These are phyloP conservation scores for Dynastes hyllus DNA, from an alignment of 2,888 invertebrate genomes.

Conservation along the genomic window DNA sequence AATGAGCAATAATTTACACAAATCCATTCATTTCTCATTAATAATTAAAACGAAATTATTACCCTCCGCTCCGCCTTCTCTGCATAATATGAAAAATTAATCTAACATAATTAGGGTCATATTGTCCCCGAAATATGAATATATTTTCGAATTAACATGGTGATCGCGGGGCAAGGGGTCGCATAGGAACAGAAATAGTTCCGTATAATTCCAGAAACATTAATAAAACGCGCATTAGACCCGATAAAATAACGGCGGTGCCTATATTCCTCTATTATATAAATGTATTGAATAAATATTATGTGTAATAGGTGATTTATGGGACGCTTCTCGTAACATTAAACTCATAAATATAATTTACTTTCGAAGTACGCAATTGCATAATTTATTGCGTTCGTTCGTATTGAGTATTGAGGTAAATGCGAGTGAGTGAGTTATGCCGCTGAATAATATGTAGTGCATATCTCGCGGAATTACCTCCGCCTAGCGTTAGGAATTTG, in stretches of 20 bases:
- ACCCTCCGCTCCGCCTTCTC: background rate
- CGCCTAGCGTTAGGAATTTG: background rate
- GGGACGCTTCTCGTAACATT: conserved; percentile 17
- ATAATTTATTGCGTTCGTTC: conserved; percentile 22
- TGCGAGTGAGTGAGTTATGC: background rate
- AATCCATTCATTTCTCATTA: background rate
- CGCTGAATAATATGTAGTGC: conserved; percentile 2
- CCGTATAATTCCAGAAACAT: background rate
- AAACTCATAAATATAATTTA: conserved; percentile 40
- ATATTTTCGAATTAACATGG: conserved; percentile 4
- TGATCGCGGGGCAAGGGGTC: background rate
- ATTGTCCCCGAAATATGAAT: background rate
- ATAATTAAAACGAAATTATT: conserved; percentile 13
- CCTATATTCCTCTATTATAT: background rate
- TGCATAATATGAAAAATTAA: conserved; percentile 17
- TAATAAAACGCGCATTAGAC: background rate
- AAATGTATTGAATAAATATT: conserved; percentile 40
- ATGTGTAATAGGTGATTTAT: conserved; percentile 34
- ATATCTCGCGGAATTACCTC: background rate
- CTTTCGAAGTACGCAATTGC: conserved; percentile 13
- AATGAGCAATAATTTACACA: too few relatives aligned
- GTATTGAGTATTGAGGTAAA: background rate
- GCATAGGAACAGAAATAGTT: background rate
- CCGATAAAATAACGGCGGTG: background rate
- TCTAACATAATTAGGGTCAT: background rate